Percentiles rank a stretch among this genome's conserved stretches.
Conservation (phyloP, 2,797 vertebrate genomes). For the Catharus ustulatus region DNA sequence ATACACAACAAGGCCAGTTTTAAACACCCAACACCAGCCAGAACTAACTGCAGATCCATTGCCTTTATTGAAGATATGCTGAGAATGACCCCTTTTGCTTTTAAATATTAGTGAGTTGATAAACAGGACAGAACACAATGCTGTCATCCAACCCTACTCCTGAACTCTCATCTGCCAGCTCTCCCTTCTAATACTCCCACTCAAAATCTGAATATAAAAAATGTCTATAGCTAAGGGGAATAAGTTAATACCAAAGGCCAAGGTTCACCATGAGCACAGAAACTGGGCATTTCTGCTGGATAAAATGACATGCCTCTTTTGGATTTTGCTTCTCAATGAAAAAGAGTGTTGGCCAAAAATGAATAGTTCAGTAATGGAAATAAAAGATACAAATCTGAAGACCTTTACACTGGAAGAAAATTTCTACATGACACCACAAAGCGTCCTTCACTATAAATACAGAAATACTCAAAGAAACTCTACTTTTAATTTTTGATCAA, state of each 20-base stretch:
- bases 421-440: not conserved
- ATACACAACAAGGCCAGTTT: fast-evolving
- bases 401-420: not conserved
- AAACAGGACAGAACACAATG: not conserved
- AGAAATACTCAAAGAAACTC: not conserved
- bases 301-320: not conserved
- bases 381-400: not conserved
- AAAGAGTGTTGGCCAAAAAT: not conserved
- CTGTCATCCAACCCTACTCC: not conserved
- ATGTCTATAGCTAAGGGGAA: not conserved
- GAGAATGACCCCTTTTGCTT: not conserved
- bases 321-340: not conserved
- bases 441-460: not conserved
- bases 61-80: not conserved
- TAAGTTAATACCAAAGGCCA: not conserved
- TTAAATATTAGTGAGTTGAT: not conserved
- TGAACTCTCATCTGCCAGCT: not conserved
- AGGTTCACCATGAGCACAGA: not conserved
- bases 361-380: not conserved
- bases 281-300: not conserved
- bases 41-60: not conserved
- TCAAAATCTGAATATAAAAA: not conserved
- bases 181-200: not conserved
- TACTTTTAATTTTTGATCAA: not conserved
- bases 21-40: not conserved